Base-by-base conservation (phyloP, 2,113 vertebrate species). In the Rhegmatorhina hoffmannsi region DNA sequence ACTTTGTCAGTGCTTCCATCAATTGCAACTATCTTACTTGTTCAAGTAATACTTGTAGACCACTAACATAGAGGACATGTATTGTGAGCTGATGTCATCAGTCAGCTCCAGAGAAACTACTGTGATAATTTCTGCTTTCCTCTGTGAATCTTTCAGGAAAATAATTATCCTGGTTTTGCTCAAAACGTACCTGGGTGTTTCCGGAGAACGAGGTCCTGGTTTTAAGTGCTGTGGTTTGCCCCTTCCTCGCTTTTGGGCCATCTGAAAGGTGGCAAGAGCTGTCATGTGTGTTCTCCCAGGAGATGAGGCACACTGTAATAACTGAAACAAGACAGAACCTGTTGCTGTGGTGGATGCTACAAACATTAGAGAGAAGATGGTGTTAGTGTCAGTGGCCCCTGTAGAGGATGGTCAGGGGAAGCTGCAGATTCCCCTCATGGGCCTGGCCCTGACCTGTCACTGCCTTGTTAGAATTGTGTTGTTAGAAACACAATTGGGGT, bases 11-110 rank as follows among this genome's bases (percentile, higher is more conserved):
- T 67, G 50, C 38, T 75, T 50, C 60, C 49, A 8, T 34, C 29
- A 24, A 23, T 5, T 75, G 25, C 38, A 90, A 1, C n/a, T 29
- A 6, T 76, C 56, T 44, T 24, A 14, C 16, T 76, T 33, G 33
- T 49, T 50, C 10, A 25, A 38, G 43, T 25, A 47, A 11, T 40
- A 6, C 15, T 56, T 1, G 2, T 38, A 49, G 82, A n/a, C 20
- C 81, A 0, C 1, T 9, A 47, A 8, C 49, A 21, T 6, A 68
- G 36, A 36, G 49, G 38, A 76, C 1, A 0, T 29, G 31, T 36
- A 33, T 60, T 10, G 6, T 73, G 81, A 31, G 26, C 33, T 33
- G 77, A 31, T 78, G 31, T 19, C 36, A 59, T 4, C 24, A 46
- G 46, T 12, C 68, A 87, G 33, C 58, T 76, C 25, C 36, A 58